Evolutionary conservation across 2,888 invertebrate species (phyloP), one percentile per base, ranked within the genome.

Genomic region (Incurvaria masculella): DNA sequence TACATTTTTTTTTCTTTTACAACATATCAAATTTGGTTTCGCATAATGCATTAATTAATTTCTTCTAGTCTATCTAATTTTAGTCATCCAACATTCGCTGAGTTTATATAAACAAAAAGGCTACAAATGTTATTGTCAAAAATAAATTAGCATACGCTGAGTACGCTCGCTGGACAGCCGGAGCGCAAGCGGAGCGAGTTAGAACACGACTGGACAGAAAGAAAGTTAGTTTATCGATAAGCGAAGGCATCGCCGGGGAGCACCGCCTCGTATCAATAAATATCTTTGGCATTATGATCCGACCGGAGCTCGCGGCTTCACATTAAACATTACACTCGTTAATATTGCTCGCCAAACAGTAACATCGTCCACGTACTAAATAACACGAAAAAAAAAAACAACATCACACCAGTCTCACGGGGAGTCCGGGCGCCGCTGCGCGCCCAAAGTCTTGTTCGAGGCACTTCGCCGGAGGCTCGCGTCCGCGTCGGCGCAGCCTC

Each of bases 251-350:
- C n/a, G 33, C 38, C n/a, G 10, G 20, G 61, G 60, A 62, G 65
- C 69, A 61, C 68, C 66, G 64, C 64, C 63, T 64, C 66, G 39
- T 26, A 26, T 47, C 69, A 74, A 75, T 75, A 76, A 76, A 75
- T 76, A 78, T 78, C 76, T 78, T 78, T 78, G 76, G 76, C 76
- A 76, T 39, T 6, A 39, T 76, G 75, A 74, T 73, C 72, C 69
- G 72, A 68, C 65, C 68, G 62, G 43, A 45, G 67, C 66, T 70
- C 69, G 67, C 66, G 64, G 69, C 65, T 67, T 23, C 23, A 6
- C 23, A 23, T 6, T 23, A 4, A 6, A 20, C 20, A 42, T 42
- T 11, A 19, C 20, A 17, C 17, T 42, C 5, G 19, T 42, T 19
- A 17, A 14, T 39, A 45, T 45, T 45, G 42, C 42, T 42, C 20